Base-by-base conservation (phyloP, 2,113 vertebrate species). In the Caretta caretta region DNA sequence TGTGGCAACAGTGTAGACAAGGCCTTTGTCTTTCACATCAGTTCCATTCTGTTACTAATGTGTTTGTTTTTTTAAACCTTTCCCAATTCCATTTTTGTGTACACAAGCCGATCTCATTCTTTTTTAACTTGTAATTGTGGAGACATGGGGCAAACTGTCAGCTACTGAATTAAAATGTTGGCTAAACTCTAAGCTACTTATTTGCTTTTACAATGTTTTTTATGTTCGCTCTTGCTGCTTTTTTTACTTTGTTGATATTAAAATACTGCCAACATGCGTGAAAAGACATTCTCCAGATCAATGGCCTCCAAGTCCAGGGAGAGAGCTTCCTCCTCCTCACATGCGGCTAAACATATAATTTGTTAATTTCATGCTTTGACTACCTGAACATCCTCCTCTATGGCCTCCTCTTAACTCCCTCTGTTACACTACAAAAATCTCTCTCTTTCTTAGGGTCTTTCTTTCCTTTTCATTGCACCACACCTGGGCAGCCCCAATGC, bases 41-140 rank as follows among this genome's bases (percentile, higher is more conserved):
- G 49, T 82, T 87, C 95, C 72, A 78, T 94, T 95, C 92, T n/a
- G n/a, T 1, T 5, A 76, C 81, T 84, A 87, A 83, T 17, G 46
- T 54, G 84, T 84, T 80, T 95, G 42, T 42, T 80, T 42, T 76
- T 46, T 69, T 5, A n/a, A 93, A 29, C 35, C 48, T 95, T 80
- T 95, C 62, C 92, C 90, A 95, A 35, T 75, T 92, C 51, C 53
- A 91, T 0, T 1, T 1, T 80, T 53, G 83, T 78, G 50, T 46
- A 90, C 88, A 91, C 90, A 97, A 96, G 42, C 59, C 86, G 46
- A 97, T 93, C 90, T 92, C 90, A 95, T 93, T 95, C 85, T 62
- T 75, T 89, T 89, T 94, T 94, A 80, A 92, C 83, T 82, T 76
- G 82, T 80, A 87, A 87, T 90, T 94, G 88, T 88, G 87, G 93